Percentiles rank a stretch among this genome's conserved stretches.
These are phyloP conservation scores for Asarcornis scutulata DNA, from an alignment of 2,113 vertebrate genomes.

Conservation along the genomic window DNA sequence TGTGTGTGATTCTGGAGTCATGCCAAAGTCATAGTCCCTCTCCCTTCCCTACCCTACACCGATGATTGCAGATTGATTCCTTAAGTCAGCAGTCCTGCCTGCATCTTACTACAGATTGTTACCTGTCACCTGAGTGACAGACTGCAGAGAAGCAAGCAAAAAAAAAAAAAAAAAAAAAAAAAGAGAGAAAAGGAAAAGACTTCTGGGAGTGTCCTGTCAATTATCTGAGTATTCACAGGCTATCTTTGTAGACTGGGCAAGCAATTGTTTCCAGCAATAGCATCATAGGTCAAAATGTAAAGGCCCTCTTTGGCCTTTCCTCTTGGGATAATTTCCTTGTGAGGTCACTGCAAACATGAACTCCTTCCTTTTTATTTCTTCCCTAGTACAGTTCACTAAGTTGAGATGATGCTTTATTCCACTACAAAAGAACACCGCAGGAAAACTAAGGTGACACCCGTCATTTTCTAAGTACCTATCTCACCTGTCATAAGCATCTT, in stretches of 20 bases:
- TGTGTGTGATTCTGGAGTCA: not conserved
- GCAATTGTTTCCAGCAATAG: not conserved
- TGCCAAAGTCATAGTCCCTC: not conserved
- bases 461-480: conserved; percentile 13
- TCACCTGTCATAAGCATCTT: not conserved
- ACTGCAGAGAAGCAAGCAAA: not conserved
- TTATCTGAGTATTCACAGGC: not conserved
- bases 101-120: not conserved
- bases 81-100: not conserved
- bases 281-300: not conserved
- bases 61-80: not conserved
- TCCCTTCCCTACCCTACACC: not conserved
- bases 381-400: not conserved
- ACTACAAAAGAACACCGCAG: not conserved
- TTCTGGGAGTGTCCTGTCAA: not conserved
- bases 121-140: conserved; percentile 10
- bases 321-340: not conserved
- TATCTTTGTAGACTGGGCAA: not conserved
- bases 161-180: not conserved
- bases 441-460: not conserved
- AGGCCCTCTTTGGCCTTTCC: not conserved
- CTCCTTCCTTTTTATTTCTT: not conserved
- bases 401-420: not conserved
- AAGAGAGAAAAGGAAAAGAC: not conserved
- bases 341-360: not conserved